These are phyloP conservation scores for Hipposideros larvatus DNA, from an alignment of 2,797 vertebrate genomes.

Conservation along the genomic window DNA sequence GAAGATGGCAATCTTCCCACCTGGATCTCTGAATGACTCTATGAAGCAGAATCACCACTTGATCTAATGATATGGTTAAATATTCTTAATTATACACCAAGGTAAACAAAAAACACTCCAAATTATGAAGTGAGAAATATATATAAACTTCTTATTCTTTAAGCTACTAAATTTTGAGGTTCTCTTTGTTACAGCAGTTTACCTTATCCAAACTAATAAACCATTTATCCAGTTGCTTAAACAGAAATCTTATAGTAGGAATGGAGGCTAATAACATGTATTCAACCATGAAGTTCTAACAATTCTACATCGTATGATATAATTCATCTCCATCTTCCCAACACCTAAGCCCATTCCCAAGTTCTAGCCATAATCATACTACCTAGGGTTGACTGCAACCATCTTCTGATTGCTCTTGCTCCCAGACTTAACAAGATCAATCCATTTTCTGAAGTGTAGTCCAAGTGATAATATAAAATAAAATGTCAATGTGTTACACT, in stretches of 20 bases:
- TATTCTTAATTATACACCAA: constrained; percentile 30
- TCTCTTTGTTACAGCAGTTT: neutral
- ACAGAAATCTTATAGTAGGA: neutral
- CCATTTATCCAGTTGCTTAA: constrained; percentile 1
- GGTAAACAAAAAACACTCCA: constrained; percentile 39
- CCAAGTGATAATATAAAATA: neutral
- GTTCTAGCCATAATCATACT: neutral
- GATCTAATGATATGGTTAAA: constrained; percentile 16
- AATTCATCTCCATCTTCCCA: neutral
- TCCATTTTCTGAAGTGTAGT: neutral
- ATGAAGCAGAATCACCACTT: neutral
- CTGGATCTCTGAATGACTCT: neutral
- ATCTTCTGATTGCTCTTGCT: neutral
- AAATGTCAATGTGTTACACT: neutral
- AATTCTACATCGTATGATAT: neutral
- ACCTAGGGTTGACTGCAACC: neutral
- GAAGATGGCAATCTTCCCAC: neutral
- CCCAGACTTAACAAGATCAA: constrained; percentile 8
- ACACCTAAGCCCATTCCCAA: neutral
- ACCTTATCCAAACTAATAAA: constrained; percentile 33
- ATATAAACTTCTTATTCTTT: constrained; percentile 8
- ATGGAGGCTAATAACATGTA: neutral
- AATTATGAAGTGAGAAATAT: constrained; percentile 20
- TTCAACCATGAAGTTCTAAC: neutral
- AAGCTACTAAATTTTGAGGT: neutral